Evolutionary conservation across 2,113 vertebrate genomes (phyloP).

Genomic region (Cryptoleucopteryx plumbea): DNA sequence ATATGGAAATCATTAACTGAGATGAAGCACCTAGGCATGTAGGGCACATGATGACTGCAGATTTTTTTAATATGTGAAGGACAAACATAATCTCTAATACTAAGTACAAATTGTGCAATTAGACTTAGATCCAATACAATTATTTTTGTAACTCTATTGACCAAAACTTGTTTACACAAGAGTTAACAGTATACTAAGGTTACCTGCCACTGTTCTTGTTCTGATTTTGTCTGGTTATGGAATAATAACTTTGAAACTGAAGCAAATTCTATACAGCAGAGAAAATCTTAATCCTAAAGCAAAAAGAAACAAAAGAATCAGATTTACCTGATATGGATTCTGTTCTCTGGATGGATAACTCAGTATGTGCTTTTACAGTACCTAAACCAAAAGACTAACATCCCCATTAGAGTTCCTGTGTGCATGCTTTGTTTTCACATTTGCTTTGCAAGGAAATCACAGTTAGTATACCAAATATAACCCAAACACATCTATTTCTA

Average conservation of each 20-base stretch:
- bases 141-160: not conserved
- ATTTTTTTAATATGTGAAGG: not conserved
- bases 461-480: not conserved
- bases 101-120: not conserved
- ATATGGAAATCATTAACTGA: not conserved
- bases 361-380: not conserved
- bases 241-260: not conserved
- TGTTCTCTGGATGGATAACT: not conserved
- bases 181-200: not conserved
- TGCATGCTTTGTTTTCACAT: not conserved
- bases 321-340: not conserved
- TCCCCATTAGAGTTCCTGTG: not conserved
- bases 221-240: not conserved
- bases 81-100: not conserved
- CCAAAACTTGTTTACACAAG: not conserved
- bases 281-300: not conserved
- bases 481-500: not conserved
- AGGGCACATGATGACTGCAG: not conserved
- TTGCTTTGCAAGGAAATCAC: not conserved
- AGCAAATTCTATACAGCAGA: not conserved
- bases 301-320: not conserved
- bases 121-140: not conserved
- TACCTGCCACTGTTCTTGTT: not conserved
- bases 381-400: not conserved
- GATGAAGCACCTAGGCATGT: not conserved